Base-by-base conservation (phyloP, 92 coral and sea anemone genomes). In the Actinernus sp. region DNA sequence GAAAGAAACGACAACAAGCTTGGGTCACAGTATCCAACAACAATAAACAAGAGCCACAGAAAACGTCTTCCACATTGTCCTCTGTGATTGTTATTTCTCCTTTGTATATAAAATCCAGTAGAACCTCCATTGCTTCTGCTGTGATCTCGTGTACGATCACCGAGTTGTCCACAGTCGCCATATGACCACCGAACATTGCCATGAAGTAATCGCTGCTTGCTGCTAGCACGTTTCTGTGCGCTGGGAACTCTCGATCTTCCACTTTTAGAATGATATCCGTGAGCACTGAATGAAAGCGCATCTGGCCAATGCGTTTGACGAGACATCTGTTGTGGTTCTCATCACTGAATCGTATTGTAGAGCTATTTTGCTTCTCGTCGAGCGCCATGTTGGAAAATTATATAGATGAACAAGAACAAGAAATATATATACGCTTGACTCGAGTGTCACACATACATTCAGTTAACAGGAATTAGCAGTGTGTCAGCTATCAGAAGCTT, bases 131-230 rank as follows among this genome's bases (percentile, higher is more conserved):
- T 28, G 92, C 99, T 36, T 31, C 60, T 10, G 95, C 88, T 7
- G 99, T 73, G 5, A 95, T 79, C 33, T 82, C 97, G 60, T 87
- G 78, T 4, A 95, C 82, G 30, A 58, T 72, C 18, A 87, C 91
- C 26, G 43, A 65, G 17, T 58, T 54, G 19, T 73, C 82, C 24
- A 67, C 73, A 33, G 81, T 59, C 0, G 92, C 97, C 83, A 95
- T 86, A 10, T 71, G 98, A 28, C 92, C 91, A 27, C 89, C 71
- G 56, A 95, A 95, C 99, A 95, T 91, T 13, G 99, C 96, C 91
- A 91, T 95, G 76, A 95, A 95, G 60, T 95, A 95, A 65, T 95
- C 99, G 36, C 92, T 80, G 33, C 85, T 78, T 2, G 97, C 99
- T 2, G 99, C 99, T 19, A 95, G 79, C 16, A 95, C 71, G 26